Evolutionary conservation across 2,113 vertebrate genomes (phyloP).

Genomic region (Solea senegalensis): DNA sequence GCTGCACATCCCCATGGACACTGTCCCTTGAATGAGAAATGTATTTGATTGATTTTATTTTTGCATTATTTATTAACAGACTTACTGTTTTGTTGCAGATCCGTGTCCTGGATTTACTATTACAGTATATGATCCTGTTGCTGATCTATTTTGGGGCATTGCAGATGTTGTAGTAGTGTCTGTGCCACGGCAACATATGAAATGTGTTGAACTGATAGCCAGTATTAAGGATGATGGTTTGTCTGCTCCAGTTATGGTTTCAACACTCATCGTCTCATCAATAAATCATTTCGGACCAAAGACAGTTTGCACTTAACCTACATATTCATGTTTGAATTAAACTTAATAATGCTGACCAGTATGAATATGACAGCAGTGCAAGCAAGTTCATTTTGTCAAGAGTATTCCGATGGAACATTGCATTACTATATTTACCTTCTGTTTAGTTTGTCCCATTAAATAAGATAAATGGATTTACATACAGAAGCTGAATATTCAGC

Average conservation of each 20-base stretch:
- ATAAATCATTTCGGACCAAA: slow-evolving; percentile 45
- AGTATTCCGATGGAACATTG: neutral
- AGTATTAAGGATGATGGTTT: slow-evolving; percentile 18
- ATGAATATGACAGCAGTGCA: slow-evolving; percentile 18
- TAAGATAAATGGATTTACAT: slow-evolving; percentile 17
- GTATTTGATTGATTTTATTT: slow-evolving; percentile 59
- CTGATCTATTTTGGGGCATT: slow-evolving; percentile 5
- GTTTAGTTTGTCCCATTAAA: slow-evolving; percentile 22
- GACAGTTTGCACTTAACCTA: slow-evolving; percentile 49
- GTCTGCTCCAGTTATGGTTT: slow-evolving; percentile 37
- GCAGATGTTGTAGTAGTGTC: neutral
- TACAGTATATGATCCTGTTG: slow-evolving; percentile 1
- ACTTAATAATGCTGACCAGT: slow-evolving; percentile 25
- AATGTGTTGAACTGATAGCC: neutral
- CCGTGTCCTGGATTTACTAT: slow-evolving; percentile 33
- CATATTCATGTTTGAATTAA: slow-evolving; percentile 42
- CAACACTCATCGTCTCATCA: slow-evolving; percentile 49
- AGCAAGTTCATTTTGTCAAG: slow-evolving; percentile 2
- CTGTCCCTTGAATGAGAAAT: slow-evolving; percentile 56
- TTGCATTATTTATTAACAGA: slow-evolving; percentile 52
- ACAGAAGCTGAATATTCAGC: slow-evolving; percentile 14
- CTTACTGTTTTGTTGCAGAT: slow-evolving; percentile 27
- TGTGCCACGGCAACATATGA: neutral
- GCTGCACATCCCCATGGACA: slow-evolving; percentile 36
- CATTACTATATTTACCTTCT: slow-evolving; percentile 9